Evolutionary conservation across 2,797 vertebrate genomes (phyloP).

Genomic region (Rhynchonycteris naso): DNA sequence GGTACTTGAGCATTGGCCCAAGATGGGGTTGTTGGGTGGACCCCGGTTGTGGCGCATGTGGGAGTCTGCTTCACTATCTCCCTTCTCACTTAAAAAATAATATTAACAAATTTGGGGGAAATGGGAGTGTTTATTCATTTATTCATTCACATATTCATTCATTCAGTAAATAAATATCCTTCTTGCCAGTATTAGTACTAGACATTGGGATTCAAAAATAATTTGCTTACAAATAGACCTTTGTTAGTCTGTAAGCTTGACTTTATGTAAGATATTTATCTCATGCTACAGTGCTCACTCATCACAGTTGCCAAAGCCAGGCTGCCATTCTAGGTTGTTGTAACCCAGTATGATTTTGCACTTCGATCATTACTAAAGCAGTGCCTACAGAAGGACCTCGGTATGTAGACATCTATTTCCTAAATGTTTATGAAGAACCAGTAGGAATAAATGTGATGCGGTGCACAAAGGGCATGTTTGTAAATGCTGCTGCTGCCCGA

Average conservation of each 20-base stretch:
- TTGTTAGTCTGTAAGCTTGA: background rate
- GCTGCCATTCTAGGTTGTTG: background rate
- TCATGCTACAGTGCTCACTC: background rate
- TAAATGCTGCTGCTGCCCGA: background rate
- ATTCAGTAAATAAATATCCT: background rate
- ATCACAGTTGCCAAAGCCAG: background rate
- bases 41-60: too few relatives aligned
- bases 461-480: background rate
- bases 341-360: background rate
- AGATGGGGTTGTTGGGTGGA: too few relatives aligned
- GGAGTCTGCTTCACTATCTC: too few relatives aligned
- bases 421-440: conserved; percentile 6
- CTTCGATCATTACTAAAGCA: background rate
- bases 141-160: background rate
- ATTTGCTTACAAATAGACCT: background rate
- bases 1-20: too few relatives aligned
- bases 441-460: background rate
- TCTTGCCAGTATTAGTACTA: background rate
- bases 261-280: background rate
- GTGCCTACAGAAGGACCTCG: background rate
- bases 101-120: conserved; percentile 11
- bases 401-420: background rate
- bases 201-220: background rate
- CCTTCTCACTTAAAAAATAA: too few relatives aligned
- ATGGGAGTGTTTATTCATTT: background rate